Evolutionary conservation across 2,113 vertebrate species (phyloP).

Genomic region (Notechis scutatus): DNA sequence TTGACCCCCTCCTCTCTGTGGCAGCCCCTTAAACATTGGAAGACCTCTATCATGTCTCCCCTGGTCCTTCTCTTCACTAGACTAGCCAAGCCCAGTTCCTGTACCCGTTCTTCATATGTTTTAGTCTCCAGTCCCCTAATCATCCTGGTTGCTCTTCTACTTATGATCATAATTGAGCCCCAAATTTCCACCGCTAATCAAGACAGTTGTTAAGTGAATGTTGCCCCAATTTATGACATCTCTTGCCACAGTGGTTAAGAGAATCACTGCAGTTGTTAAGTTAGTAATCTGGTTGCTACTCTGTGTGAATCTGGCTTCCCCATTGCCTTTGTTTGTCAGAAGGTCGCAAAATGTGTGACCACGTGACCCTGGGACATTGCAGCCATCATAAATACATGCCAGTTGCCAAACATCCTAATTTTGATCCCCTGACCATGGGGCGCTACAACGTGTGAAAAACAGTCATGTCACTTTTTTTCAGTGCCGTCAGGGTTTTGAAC

Average conservation of each 20-base stretch:
- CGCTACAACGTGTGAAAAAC: accelerated
- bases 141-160: not conserved
- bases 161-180: not conserved
- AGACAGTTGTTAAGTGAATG: not conserved
- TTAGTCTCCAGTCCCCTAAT: too few relatives aligned
- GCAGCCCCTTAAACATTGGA: too few relatives aligned
- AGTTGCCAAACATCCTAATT: not conserved
- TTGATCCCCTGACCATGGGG: not conserved
- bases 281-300: not conserved
- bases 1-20: too few relatives aligned
- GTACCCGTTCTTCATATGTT: too few relatives aligned
- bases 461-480: not conserved
- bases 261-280: not conserved
- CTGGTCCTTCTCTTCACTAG: too few relatives aligned
- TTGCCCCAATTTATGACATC: not conserved
- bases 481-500: not conserved
- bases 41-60: too few relatives aligned
- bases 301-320: not conserved
- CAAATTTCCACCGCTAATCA: not conserved
- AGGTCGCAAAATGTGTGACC: not conserved
- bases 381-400: not conserved
- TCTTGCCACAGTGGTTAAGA: not conserved
- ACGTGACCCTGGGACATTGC: not conserved
- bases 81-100: too few relatives aligned
- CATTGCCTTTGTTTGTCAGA: not conserved